Base-by-base conservation (phyloP, 35 echinoderm and acorn worm genomes). In the Apostichopus japonicus region DNA sequence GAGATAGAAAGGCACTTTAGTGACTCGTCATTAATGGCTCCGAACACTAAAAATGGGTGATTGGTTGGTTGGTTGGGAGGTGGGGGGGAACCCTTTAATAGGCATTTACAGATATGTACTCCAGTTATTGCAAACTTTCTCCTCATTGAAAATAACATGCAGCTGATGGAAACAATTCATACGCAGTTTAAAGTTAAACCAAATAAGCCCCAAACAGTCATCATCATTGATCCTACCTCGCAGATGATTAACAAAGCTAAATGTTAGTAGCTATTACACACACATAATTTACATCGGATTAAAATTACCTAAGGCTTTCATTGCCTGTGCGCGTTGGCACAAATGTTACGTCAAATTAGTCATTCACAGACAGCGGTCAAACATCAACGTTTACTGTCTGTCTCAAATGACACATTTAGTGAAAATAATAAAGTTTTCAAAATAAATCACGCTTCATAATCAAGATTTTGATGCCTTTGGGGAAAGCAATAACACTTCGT, bases 361-460 rank as follows among this genome's bases (percentile, higher is more conserved):
- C 81, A 84, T 84, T 53, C 21, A 84, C 81, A 55, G 81, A 57
- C 81, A 55, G 81, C 81, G 81, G 81, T 58, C 81, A 84, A 84
- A 84, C 81, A 84, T 24, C 81, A 84, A 54, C 56, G n/a, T 84
- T 19, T 51, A 55, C 81, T 84, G 81, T 57, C 53, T 84, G 55
- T 55, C 81, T 55, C 54, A 15, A 54, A 84, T 19, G n/a, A 84
- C 81, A 84, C 81, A 84, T 59, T 84, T 23, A 84, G 81, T 58
- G 81, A 84, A 84, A 84, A 84, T 84, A 84, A 84, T 84, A 84
- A 84, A 84, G 81, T 84, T 84, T 84, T 84, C 81, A 84, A 84
- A 84, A 58, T 84, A 84, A 84, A 84, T 84, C 81, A 84, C 81
- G 81, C 81, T 84, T 57, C 56, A 84, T 84, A 84, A 84, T 84